A percentile compares a stretch with the other conserved stretches of the same genome.
These are phyloP conservation scores for Myrmophylax atrothorax DNA, from an alignment of 2,113 vertebrate species.

Conservation along the genomic window DNA sequence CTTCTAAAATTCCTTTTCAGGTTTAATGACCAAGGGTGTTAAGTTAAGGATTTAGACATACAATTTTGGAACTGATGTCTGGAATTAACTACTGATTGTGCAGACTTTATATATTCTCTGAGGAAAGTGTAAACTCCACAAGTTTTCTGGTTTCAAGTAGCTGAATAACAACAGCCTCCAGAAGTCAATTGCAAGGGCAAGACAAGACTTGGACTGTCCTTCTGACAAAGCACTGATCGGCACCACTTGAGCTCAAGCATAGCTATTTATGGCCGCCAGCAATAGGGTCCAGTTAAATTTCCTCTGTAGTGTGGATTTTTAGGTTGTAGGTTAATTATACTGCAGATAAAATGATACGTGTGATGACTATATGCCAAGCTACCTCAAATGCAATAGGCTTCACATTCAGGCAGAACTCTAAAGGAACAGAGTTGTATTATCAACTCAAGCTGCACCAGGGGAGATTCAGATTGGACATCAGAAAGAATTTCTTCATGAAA, in stretches of 20 bases:
- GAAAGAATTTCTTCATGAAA: not conserved
- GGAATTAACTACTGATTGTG: slow-evolving; percentile 26
- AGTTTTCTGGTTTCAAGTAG: not conserved
- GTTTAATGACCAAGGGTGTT: not conserved
- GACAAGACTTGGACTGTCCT: not conserved
- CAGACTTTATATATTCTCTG: not conserved
- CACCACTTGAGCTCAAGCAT: not conserved
- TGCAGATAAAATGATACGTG: not conserved
- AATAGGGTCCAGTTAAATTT: not conserved
- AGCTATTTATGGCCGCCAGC: not conserved
- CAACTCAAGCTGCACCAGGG: not conserved
- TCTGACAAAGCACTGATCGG: accelerated
- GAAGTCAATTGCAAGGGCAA: not conserved
- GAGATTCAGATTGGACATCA: not conserved
- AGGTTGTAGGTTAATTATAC: not conserved
- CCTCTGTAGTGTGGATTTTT: not conserved
- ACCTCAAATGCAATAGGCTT: not conserved
- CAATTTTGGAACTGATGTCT: slow-evolving; percentile 2
- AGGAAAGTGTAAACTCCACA: not conserved
- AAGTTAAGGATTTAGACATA: not conserved
- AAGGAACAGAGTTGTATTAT: not conserved
- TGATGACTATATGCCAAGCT: not conserved
- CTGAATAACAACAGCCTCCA: not conserved
- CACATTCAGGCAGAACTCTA: not conserved
- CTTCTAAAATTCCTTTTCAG: not conserved